Conservation (phyloP, 1,140 invertebrate species). For the Drosophila carrolli region DNA sequence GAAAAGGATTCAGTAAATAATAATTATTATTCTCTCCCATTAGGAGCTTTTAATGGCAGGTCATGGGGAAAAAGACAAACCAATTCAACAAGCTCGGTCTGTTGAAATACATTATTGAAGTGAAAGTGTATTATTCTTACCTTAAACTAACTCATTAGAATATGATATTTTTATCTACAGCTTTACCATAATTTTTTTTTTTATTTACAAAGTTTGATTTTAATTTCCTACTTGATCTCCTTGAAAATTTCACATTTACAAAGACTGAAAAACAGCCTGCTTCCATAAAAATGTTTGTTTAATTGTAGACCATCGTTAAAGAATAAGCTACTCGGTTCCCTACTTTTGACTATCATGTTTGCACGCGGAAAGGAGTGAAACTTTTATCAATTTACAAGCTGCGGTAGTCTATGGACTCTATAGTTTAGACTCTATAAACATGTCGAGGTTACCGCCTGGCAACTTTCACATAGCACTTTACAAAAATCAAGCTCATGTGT, state of each 20-base stretch:
- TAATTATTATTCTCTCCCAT: conserved; percentile 21
- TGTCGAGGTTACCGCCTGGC: conserved; percentile 35
- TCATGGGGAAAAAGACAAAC: not conserved
- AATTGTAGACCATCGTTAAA: not conserved
- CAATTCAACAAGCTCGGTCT: too few relatives aligned
- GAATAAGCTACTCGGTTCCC: not conserved
- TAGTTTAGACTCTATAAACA: conserved; percentile 50
- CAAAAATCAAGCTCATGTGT: conserved; percentile 53
- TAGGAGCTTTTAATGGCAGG: conserved; percentile 2
- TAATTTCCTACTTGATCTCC: too few relatives aligned
- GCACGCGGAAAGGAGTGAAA: conserved; percentile 21
- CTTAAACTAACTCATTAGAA: too few relatives aligned
- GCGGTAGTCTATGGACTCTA: conserved; percentile 31
- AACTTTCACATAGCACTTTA: conserved; percentile 52
- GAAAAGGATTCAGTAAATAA: conserved; percentile 12
- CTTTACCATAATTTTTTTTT: too few relatives aligned
- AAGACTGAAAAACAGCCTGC: too few relatives aligned
- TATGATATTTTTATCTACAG: too few relatives aligned
- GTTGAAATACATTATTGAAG: too few relatives aligned
- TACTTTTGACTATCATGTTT: conserved; percentile 17
- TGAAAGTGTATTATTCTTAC: too few relatives aligned
- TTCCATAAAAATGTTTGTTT: too few relatives aligned
- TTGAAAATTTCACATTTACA: too few relatives aligned
- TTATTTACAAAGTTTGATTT: too few relatives aligned
- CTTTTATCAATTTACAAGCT: conserved; percentile 45